Evolutionary conservation across 2,113 vertebrate species (phyloP), one percentile per base, ranked within the genome.

Genomic region (Ardeotis arabs): DNA sequence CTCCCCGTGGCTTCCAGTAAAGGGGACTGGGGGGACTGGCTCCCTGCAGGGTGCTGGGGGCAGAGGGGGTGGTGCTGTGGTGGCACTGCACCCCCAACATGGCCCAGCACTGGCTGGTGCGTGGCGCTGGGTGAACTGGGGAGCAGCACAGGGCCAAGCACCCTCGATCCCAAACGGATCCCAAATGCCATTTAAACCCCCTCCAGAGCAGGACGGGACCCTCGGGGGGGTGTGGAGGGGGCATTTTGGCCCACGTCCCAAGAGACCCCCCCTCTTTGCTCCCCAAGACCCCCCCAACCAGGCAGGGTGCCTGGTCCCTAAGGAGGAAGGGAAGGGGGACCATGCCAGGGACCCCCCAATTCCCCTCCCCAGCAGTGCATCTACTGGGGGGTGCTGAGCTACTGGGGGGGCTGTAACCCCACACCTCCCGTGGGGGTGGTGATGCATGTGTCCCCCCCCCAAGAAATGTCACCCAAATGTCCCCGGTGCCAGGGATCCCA

Each of bases 261-360:
- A 19, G 14, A 44, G 25, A 22, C 3, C 10, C 31, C 35, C 19
- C 24, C 24, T 1, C 16, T 58, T 44, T 66, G 1, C 4, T 21
- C 70, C 69, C 68, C 35, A 67, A 50, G 41, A 7, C 13, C 9
- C 27, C 37, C 60, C 31, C 24, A 45, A 16, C 37, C 39, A 35
- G 35, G 44, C 22, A 45, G 45, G 27, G 24, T 17, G 16, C 7
- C 33, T 5, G 4, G 47, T 79, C 67, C 49, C 63, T 49, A 21
- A 47, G 63, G 21, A 55, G 29, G 29, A 41, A 49, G 29, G 29
- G 23, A 67, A 28, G 10, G 17, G 21, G 45, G 20, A 41, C 56
- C 8, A 16, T 4, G 13, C 6, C 14, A 19, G 52, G 41, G 52
- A 5, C 22, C 7, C 18, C 28, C 33, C 63, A n/a, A 0, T 18